Percentiles rank a stretch among this genome's conserved stretches.
These are phyloP conservation scores for Eucera pruinosa DNA, from an alignment of 2,888 invertebrate species.

Conservation along the genomic window DNA sequence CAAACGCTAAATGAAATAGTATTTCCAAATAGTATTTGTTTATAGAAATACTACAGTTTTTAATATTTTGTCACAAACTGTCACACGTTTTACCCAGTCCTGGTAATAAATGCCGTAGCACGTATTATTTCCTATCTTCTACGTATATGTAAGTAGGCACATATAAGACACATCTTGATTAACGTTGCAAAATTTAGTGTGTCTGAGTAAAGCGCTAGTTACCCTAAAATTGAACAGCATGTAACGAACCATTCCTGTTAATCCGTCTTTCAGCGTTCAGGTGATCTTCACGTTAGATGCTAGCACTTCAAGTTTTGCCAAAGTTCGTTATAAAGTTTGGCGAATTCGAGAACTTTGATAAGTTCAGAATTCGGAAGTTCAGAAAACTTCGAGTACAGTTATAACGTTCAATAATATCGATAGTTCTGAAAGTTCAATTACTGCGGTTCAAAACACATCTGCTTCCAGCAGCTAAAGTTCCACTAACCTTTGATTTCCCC, in stretches of 20 bases:
- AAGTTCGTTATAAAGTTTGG: constrained; percentile 18
- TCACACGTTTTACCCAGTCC: too few species aligned
- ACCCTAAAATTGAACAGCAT: background rate
- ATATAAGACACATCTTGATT: too few species aligned
- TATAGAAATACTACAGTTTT: too few species aligned
- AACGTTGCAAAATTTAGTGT: background rate
- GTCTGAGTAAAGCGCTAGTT: background rate
- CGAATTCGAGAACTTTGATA: background rate
- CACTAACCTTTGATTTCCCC: background rate
- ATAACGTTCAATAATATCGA: background rate
- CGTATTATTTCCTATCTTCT: too few species aligned
- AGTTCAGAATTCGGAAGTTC: constrained; percentile 14
- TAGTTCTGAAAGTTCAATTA: constrained; percentile 6
- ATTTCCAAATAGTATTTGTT: too few species aligned
- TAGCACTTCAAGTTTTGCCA: background rate
- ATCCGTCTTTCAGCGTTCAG: constrained; percentile 18
- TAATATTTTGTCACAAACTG: too few species aligned
- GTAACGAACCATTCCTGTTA: constrained; percentile 20
- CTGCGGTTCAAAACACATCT: background rate
- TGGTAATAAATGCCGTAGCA: too few species aligned
- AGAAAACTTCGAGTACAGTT: constrained; percentile 12
- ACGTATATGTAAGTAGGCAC: too few species aligned
- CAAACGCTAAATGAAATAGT: too few species aligned
- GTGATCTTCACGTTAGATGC: constrained; percentile 4
- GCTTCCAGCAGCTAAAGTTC: background rate